Evolutionary conservation across 2,113 vertebrate genomes (phyloP).

Genomic region (Sapajus apella): DNA sequence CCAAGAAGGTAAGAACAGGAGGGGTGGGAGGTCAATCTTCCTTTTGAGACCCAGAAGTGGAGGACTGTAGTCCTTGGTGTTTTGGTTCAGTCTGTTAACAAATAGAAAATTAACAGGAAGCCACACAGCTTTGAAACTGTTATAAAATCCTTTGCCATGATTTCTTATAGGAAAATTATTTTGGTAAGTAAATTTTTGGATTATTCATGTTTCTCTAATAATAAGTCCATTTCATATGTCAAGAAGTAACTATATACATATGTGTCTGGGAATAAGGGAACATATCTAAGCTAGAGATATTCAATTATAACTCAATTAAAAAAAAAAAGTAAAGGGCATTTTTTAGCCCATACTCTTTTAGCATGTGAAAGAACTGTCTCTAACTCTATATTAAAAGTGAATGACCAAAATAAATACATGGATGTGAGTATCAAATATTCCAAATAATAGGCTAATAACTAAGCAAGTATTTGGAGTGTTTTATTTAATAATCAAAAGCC

Average conservation of each 20-base stretch:
- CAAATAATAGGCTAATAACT: not conserved
- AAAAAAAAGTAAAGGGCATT: not conserved
- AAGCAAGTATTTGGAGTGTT: not conserved
- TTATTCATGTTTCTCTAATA: constrained; percentile 32
- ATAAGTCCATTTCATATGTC: not conserved
- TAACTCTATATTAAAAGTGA: not conserved
- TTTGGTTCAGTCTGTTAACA: not conserved
- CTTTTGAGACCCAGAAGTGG: not conserved
- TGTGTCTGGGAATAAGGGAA: not conserved
- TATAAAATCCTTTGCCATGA: not conserved
- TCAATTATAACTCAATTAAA: not conserved
- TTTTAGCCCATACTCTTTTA: not conserved
- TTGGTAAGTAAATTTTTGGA: constrained; percentile 38
- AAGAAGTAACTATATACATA: not conserved
- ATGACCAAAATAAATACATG: constrained; percentile 33
- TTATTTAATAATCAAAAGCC: constrained; percentile 18
- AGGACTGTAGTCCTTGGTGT: not conserved
- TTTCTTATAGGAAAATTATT: constrained; percentile 42
- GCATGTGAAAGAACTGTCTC: constrained; percentile 1
- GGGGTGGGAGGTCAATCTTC: not conserved
- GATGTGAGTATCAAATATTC: not conserved
- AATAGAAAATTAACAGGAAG: constrained; percentile 28
- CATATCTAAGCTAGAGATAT: constrained; percentile 26
- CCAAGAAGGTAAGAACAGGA: not conserved
- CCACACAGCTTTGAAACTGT: not conserved